phyloP scores from a whole-genome alignment of 2,888 invertebrate genomes.

The Nymphalis c-album region DNA sequence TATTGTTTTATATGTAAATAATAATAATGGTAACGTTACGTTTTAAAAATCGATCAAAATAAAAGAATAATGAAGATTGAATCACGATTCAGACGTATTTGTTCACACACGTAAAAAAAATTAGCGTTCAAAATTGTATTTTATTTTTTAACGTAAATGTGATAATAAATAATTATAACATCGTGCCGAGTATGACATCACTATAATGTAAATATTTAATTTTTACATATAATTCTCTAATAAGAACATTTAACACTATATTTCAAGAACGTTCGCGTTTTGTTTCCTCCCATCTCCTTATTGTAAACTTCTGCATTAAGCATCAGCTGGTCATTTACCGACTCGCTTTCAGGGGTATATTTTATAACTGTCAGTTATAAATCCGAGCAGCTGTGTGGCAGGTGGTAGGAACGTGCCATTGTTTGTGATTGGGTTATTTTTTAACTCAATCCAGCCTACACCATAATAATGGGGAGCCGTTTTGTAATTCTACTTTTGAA shows the following conservation, averaged over 20 bases:
- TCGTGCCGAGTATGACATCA: background rate
- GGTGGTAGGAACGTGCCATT: conserved; percentile 69
- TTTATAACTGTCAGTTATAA: conserved; percentile 67
- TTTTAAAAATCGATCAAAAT: conserved; percentile 39
- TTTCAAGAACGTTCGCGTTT: too few relatives aligned
- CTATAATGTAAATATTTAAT: background rate
- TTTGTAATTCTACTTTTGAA: conserved; percentile 50
- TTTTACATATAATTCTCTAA: too few relatives aligned
- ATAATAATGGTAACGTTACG: conserved; percentile 10
- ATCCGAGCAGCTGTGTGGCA: conserved; percentile 71
- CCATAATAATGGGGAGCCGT: conserved; percentile 40
- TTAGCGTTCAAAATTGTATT: background rate
- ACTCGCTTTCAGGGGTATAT: conserved; percentile 57
- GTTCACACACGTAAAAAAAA: conserved; percentile 26
- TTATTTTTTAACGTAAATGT: background rate
- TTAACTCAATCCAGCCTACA: conserved; percentile 37
- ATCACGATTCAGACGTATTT: conserved; percentile 33
- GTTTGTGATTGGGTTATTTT: conserved; percentile 50
- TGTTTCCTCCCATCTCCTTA: background rate
- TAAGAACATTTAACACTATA: too few relatives aligned
- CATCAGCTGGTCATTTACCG: conserved; percentile 60
- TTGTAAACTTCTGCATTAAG: conserved; percentile 45
- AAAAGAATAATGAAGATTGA: conserved; percentile 55
- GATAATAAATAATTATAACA: background rate
- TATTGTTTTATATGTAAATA: too few relatives aligned